These are phyloP conservation scores for Echeneis naucrates DNA, from an alignment of 2,797 vertebrate genomes.

Conservation along the genomic window DNA sequence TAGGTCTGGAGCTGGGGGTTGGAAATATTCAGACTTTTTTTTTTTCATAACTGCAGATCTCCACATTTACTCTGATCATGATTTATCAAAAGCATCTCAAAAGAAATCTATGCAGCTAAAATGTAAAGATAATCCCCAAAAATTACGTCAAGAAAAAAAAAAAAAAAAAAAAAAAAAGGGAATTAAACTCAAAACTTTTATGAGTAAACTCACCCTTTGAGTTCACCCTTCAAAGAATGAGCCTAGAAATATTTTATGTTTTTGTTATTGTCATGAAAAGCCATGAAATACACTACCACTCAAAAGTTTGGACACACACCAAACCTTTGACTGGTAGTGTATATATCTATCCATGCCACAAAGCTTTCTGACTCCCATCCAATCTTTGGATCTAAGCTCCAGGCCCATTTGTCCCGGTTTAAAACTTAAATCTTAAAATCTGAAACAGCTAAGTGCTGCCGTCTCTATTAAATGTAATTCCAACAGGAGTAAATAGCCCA, in stretches of 20 bases:
- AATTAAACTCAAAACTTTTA: no score
- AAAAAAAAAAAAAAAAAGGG: no score
- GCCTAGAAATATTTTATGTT: background rate
- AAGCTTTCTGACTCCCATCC: background rate
- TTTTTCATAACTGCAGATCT: background rate
- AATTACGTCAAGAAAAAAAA: background rate
- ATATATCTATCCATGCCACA: background rate
- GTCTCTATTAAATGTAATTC: background rate
- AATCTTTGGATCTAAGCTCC: background rate
- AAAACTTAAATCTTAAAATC: background rate
- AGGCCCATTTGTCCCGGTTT: background rate
- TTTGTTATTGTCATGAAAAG: background rate
- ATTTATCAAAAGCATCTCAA: conserved; percentile 7
- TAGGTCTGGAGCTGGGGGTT: background rate
- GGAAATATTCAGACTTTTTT: background rate
- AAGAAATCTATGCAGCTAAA: background rate
- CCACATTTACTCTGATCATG: background rate
- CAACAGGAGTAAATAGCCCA: background rate
- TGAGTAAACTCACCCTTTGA: no score
- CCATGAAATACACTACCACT: no score
- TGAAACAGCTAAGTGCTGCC: no score
- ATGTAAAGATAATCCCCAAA: background rate
- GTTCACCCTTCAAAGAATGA: background rate
- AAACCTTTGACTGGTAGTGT: no score
- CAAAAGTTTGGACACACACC: no score